Conservation (phyloP, 2,113 vertebrate species). For the Scatophagus argus region DNA sequence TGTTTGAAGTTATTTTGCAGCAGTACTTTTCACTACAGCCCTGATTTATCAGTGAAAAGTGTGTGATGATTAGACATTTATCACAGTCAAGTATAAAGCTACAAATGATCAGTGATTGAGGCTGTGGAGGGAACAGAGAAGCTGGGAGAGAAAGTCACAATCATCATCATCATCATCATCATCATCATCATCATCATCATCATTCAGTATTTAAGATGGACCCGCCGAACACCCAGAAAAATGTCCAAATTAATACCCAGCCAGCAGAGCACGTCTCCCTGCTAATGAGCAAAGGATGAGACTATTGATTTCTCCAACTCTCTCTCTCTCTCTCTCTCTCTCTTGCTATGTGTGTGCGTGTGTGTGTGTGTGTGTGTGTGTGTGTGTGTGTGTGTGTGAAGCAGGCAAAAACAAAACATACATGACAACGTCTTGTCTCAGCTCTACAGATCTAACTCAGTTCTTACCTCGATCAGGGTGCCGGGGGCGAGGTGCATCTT, state of each 20-base stretch:
- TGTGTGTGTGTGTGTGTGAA: neutral
- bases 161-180: constrained; percentile 50
- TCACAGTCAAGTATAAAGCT: neutral
- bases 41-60: neutral
- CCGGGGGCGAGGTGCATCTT: constrained; percentile 98
- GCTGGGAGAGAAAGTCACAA: constrained; percentile 32
- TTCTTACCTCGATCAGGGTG: constrained; percentile 90
- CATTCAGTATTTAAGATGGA: constrained; percentile 67
- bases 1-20: constrained; percentile 10
- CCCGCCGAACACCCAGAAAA: constrained; percentile 36
- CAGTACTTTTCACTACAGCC: too few relatives aligned
- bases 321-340: too few relatives aligned
- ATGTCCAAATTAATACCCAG: constrained; percentile 59
- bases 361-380: constrained; percentile 8
- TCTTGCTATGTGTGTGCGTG: constrained; percentile 41
- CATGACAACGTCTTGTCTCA: constrained; percentile 7
- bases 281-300: constrained; percentile 60
- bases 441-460: constrained; percentile 15
- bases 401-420: constrained; percentile 32
- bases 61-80: neutral
- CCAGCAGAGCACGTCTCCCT: constrained; percentile 32
- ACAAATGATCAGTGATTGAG: constrained; percentile 24
- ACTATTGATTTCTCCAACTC: constrained; percentile 56
- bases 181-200: constrained; percentile 51
- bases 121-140: constrained; percentile 29